These are phyloP conservation scores for Melanotaenia parkinsoni DNA, from an alignment of 2,797 vertebrate species.

Conservation along the genomic window DNA sequence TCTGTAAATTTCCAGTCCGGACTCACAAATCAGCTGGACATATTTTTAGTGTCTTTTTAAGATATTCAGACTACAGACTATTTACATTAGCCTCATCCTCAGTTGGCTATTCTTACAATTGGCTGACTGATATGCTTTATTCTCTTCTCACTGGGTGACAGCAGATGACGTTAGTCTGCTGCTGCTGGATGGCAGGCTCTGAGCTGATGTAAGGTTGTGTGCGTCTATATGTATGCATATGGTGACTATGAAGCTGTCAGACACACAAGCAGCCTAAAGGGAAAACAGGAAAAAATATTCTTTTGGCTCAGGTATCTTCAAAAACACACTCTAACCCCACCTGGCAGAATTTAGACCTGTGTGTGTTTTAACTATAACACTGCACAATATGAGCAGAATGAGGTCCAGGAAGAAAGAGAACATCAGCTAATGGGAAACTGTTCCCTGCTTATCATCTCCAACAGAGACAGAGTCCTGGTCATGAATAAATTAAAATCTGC, in stretches of 20 bases:
- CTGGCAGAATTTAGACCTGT: background rate
- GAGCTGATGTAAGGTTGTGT: constrained; percentile 22
- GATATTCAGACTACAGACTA: constrained; percentile 17
- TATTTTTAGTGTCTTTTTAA: constrained; percentile 14
- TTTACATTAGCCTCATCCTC: constrained; percentile 18
- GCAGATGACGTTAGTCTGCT: constrained; percentile 44
- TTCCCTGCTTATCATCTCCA: constrained; percentile 46
- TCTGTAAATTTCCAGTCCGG: background rate
- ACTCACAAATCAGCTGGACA: background rate
- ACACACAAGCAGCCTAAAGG: constrained; percentile 15
- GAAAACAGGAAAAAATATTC: constrained; percentile 17
- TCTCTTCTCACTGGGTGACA: constrained; percentile 40
- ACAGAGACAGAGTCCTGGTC: constrained; percentile 46
- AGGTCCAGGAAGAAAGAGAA: background rate
- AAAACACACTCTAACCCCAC: background rate
- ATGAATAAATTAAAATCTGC: constrained; percentile 74
- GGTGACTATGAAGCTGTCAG: constrained; percentile 5
- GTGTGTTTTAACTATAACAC: background rate
- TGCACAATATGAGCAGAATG: background rate
- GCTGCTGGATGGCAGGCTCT: constrained; percentile 39
- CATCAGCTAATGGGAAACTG: constrained; percentile 4
- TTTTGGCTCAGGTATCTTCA: background rate
- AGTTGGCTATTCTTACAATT: constrained; percentile 19
- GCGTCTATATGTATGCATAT: background rate
- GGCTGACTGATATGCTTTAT: constrained; percentile 24